Percentiles rank a stretch among this genome's conserved stretches.
Conservation (phyloP, 2,113 vertebrate species). For the Esox niger region DNA sequence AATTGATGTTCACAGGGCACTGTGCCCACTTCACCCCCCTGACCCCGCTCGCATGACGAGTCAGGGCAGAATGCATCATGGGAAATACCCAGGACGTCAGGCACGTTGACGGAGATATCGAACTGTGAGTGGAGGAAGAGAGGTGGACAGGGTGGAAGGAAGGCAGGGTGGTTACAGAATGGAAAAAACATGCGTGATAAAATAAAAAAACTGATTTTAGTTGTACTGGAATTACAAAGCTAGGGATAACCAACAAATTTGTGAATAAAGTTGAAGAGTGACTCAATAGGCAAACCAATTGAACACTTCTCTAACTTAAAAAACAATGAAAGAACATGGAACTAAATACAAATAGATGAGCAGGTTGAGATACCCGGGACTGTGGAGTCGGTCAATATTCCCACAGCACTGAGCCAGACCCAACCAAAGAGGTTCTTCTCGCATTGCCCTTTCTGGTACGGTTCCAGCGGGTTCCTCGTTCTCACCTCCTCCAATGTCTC, state of each 20-base stretch:
- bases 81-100: constrained; percentile 71
- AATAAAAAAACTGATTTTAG: constrained; percentile 15
- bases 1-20: constrained; percentile 68
- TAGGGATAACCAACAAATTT: no score
- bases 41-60: constrained; percentile 50
- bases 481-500: constrained; percentile 90
- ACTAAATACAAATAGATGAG: background rate
- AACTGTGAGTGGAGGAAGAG: constrained; percentile 69
- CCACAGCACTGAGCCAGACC: no score
- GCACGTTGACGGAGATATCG: constrained; percentile 79
- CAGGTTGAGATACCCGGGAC: background rate
- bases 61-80: constrained; percentile 63
- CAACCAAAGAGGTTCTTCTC: background rate
- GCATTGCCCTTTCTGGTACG: background rate
- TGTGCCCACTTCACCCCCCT: constrained; percentile 45
- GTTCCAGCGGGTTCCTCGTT: background rate
- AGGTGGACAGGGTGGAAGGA: constrained; percentile 25
- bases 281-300: no score
- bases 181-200: constrained; percentile 45
- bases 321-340: no score
- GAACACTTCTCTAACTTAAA: no score
- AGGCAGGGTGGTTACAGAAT: constrained; percentile 50
- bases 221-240: background rate
- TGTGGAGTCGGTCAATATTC: no score
- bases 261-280: no score